These are phyloP conservation scores for Tetrapedia diversipes DNA, from an alignment of 2,888 invertebrate species.

Conservation along the genomic window DNA sequence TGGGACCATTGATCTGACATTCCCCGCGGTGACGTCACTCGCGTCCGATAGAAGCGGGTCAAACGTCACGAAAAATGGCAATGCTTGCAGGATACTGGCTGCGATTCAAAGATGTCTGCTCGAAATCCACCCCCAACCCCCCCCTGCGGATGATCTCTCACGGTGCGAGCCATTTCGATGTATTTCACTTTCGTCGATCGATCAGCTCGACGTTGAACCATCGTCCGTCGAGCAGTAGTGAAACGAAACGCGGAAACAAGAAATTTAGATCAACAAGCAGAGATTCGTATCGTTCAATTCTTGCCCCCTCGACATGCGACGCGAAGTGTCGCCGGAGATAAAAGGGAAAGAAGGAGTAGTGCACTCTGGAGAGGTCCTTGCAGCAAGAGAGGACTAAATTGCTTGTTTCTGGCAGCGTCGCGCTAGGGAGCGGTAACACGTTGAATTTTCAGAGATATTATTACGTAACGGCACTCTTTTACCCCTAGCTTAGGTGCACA, in stretches of 20 bases:
- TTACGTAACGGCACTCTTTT: conserved; percentile 62
- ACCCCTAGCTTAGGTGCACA: conserved; percentile 24
- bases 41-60: conserved; percentile 73
- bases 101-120: conserved; percentile 65
- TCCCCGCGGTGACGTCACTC: conserved; percentile 74
- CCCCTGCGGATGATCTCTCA: background rate
- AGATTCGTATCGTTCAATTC: background rate
- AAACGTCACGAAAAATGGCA: conserved; percentile 72
- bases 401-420: conserved; percentile 57
- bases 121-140: too few relatives aligned
- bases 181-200: conserved; percentile 25
- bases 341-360: conserved; percentile 26
- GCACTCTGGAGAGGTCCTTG: conserved; percentile 63
- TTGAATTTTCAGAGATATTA: conserved; percentile 65
- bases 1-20: conserved; percentile 79
- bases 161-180: background rate
- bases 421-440: conserved; percentile 45
- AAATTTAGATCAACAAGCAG: background rate
- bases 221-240: background rate
- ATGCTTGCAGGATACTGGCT: conserved; percentile 61
- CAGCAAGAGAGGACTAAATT: conserved; percentile 60
- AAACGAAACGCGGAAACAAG: background rate
- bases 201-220: too few relatives aligned
- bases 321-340: conserved; percentile 1
- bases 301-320: background rate